Evolutionary conservation across 2,888 invertebrate genomes (phyloP).

Genomic region (Seladonia tumulorum): DNA sequence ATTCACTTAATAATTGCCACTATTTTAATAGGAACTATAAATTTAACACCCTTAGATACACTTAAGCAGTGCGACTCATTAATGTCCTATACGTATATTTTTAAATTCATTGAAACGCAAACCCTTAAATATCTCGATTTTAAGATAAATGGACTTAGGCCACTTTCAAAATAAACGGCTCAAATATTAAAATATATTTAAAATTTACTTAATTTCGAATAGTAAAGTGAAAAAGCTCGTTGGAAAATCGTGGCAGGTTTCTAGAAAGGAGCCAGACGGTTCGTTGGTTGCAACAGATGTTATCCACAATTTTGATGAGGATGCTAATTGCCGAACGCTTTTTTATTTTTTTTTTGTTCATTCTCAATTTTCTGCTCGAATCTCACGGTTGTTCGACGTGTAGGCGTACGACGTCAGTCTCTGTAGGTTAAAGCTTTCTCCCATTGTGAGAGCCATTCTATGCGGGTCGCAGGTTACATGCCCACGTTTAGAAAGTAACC

Average conservation of each 20-base stretch:
- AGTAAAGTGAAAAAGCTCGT: neutral
- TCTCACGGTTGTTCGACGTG: slow-evolving; percentile 52
- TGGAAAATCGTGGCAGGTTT: neutral
- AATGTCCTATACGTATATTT: no score
- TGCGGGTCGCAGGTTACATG: slow-evolving; percentile 80
- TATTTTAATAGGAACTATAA: no score
- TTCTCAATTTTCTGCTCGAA: slow-evolving; percentile 33
- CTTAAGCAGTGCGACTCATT: no score
- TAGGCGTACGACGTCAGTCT: slow-evolving; percentile 65
- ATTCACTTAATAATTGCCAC: no score
- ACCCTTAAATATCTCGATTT: no score
- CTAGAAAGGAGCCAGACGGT: neutral
- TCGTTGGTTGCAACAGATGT: neutral
- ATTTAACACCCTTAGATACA: no score
- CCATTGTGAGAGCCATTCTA: slow-evolving; percentile 80
- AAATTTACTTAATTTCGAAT: neutral
- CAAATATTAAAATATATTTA: neutral
- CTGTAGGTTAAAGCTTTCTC: slow-evolving; percentile 74
- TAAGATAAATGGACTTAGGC: no score
- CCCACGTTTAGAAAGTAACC: slow-evolving; percentile 79
- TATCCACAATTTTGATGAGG: neutral
- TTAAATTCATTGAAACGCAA: no score
- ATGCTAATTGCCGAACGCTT: neutral
- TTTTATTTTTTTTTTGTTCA: neutral
- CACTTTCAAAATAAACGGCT: no score